Conservation (phyloP, 2,113 vertebrate species). For the Lichenostomus cassidix region DNA sequence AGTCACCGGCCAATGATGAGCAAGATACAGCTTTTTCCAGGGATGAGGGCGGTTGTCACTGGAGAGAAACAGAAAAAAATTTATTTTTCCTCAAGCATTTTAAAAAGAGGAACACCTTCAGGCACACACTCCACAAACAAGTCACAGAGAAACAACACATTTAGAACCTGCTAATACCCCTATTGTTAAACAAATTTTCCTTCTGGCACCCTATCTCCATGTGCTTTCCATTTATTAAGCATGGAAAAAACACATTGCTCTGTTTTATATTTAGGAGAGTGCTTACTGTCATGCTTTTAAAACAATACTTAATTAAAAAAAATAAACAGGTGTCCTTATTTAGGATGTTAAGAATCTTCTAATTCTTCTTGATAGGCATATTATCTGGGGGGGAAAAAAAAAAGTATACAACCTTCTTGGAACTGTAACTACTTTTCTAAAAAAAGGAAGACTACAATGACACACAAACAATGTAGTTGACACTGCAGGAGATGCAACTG, state of each 20-base stretch:
- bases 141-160: background rate
- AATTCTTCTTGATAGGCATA: background rate
- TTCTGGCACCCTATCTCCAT: background rate
- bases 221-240: background rate
- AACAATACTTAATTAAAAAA: background rate
- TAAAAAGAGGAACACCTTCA: background rate
- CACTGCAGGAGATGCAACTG: background rate
- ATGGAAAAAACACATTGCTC: background rate
- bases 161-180: background rate
- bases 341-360: background rate
- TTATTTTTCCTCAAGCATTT: background rate
- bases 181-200: background rate
- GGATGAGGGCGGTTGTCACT: conserved; percentile 31
- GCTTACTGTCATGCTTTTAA: background rate
- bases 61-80: background rate
- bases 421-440: background rate
- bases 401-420: background rate
- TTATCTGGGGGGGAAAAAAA: background rate
- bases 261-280: background rate
- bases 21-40: conserved; percentile 76
- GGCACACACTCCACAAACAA: background rate
- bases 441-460: background rate
- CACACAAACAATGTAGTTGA: background rate
- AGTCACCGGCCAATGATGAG: conserved; percentile 78
- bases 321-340: background rate